Conservation (phyloP, 2,888 invertebrate species). For the Cybosia mesomella region DNA sequence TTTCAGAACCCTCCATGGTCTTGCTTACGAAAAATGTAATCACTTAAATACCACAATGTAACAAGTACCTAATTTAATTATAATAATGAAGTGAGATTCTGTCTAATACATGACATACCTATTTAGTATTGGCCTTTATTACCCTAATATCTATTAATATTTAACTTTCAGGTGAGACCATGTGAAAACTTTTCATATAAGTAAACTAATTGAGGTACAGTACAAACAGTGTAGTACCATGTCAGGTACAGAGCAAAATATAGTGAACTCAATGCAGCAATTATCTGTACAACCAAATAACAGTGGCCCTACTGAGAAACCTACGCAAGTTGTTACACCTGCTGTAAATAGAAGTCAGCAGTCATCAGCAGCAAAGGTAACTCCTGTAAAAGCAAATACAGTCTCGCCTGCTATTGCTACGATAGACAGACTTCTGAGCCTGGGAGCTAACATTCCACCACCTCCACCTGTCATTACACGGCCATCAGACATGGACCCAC, state of each 20-base stretch:
- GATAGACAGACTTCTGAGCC: constrained; percentile 81
- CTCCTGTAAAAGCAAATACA: constrained; percentile 72
- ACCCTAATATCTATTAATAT: constrained; percentile 35
- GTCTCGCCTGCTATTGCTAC: constrained; percentile 85
- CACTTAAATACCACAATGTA: constrained; percentile 5
- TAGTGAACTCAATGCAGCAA: constrained; percentile 85
- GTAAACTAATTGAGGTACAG: constrained; percentile 62
- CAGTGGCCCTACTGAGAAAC: constrained; percentile 81
- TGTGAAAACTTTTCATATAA: constrained; percentile 65
- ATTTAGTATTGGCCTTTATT: constrained; percentile 31
- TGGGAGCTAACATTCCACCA: constrained; percentile 78
- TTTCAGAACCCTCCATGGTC: constrained; percentile 34
- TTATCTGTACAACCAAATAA: constrained; percentile 81
- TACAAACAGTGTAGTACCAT: constrained; percentile 76
- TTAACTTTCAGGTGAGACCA: constrained; percentile 73
- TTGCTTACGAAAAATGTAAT: constrained; percentile 17
- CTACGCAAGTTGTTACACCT: constrained; percentile 84
- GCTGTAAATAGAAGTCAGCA: constrained; percentile 81
- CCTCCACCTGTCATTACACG: constrained; percentile 81
- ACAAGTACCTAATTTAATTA: constrained; percentile 28
- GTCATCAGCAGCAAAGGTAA: constrained; percentile 70
- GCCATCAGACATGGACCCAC: constrained; percentile 83
- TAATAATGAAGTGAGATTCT: background rate
- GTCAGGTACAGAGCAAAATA: constrained; percentile 85
- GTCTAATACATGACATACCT: background rate